A percentile compares a stretch with the other conserved stretches of the same genome.
Conservation (phyloP, 2,113 vertebrate genomes). For the Oreotrochilus melanogaster region DNA sequence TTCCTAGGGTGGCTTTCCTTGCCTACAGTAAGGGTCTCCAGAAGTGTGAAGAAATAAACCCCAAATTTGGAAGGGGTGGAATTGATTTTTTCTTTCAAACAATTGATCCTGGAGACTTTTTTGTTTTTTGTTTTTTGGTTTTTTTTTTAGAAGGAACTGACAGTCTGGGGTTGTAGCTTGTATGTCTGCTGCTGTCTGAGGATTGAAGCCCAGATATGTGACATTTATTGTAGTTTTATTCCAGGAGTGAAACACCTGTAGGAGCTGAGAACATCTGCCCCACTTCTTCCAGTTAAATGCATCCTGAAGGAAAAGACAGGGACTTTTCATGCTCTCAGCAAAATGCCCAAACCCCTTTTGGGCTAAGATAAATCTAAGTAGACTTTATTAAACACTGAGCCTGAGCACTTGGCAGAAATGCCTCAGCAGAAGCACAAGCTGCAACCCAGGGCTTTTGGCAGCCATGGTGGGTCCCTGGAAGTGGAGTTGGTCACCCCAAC, state of each 20-base stretch:
- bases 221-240: neutral
- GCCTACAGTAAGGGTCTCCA: constrained; percentile 24
- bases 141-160: neutral
- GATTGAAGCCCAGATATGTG: neutral
- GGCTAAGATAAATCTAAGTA: neutral
- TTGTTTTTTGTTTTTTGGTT: too few relatives aligned
- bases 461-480: neutral
- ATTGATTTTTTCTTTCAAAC: neutral
- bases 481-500: neutral
- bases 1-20: constrained; percentile 17
- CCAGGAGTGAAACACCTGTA: neutral
- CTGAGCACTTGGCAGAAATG: neutral
- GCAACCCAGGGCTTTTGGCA: neutral
- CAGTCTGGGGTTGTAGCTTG: neutral
- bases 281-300: neutral
- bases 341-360: neutral
- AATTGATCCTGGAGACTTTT: neutral
- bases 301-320: neutral
- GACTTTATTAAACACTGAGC: neutral
- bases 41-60: neutral
- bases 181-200: neutral
- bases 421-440: neutral
- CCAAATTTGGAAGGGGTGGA: neutral
- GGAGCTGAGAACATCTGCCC: neutral
- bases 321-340: neutral